Conservation (phyloP, 2,888 invertebrate genomes). For the Scotopteryx bipunctaria region DNA sequence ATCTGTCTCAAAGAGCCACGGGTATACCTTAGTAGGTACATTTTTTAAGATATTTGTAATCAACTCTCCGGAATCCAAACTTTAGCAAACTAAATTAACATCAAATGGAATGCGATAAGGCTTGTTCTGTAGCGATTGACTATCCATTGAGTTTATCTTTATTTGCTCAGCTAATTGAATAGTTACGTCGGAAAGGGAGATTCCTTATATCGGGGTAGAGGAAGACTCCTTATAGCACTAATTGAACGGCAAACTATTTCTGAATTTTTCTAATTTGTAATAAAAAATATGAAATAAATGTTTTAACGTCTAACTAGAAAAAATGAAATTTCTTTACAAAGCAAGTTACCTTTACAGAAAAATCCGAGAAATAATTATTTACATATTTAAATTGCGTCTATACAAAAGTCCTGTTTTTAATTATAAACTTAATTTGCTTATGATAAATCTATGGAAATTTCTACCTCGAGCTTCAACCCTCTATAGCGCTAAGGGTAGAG, state of each 20-base stretch:
- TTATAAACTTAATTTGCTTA: conserved; percentile 84
- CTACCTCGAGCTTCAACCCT: conserved; percentile 79
- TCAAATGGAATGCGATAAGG: conserved; percentile 2
- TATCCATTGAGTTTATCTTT: conserved; percentile 69
- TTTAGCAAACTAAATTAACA: neutral
- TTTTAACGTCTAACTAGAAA: too few species aligned
- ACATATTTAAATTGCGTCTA: conserved; percentile 81
- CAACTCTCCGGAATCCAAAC: too few species aligned
- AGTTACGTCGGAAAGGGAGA: conserved; percentile 67
- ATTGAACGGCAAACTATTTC: neutral
- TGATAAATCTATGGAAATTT: conserved; percentile 84
- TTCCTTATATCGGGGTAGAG: conserved; percentile 55
- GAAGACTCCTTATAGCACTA: neutral
- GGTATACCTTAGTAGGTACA: too few species aligned
- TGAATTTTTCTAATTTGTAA: too few species aligned
- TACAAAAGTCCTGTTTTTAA: conserved; percentile 83
- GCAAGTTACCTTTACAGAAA: conserved; percentile 13
- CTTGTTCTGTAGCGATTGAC: conserved; percentile 35
- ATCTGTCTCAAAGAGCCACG: too few species aligned
- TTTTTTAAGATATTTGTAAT: too few species aligned
- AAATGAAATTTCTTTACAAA: neutral
- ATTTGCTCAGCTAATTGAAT: conserved; percentile 76
- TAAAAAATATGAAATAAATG: too few species aligned
- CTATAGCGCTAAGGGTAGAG: conserved; percentile 80
- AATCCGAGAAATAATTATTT: conserved; percentile 54